These are phyloP conservation scores for Pitta sordida DNA, from an alignment of 2,113 vertebrate species.

Conservation along the genomic window DNA sequence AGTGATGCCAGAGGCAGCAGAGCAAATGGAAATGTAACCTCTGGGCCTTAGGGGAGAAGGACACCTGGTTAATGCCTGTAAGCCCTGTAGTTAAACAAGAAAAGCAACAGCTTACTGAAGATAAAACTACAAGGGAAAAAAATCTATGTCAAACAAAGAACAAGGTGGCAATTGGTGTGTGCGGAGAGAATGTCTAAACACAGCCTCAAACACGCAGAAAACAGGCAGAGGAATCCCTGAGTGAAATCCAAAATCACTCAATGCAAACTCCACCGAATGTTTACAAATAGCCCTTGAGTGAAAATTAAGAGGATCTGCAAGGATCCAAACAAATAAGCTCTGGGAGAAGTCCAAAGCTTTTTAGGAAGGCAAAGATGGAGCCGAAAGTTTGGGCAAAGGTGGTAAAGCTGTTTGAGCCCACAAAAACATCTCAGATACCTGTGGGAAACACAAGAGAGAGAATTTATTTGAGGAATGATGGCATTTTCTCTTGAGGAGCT, in stretches of 20 bases:
- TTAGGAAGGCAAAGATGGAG: neutral
- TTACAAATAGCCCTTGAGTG: neutral
- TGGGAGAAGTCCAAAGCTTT: neutral
- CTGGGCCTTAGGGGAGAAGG: neutral
- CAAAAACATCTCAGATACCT: neutral
- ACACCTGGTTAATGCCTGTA: neutral
- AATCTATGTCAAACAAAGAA: neutral
- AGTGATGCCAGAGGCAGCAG: neutral
- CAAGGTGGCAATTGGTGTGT: neutral
- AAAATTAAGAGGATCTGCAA: neutral
- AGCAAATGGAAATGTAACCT: neutral
- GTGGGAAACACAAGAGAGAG: neutral
- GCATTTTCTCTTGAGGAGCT: neutral
- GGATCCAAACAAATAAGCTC: neutral
- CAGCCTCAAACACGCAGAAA: neutral
- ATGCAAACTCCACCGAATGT: neutral
- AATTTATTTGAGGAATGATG: neutral
- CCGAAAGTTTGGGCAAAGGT: neutral
- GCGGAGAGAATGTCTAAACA: neutral
- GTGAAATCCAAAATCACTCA: neutral
- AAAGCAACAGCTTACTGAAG: neutral
- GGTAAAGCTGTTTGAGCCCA: neutral
- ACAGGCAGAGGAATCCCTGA: neutral
- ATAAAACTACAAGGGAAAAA: neutral
- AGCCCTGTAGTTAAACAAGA: neutral